Percentiles rank a stretch among this genome's conserved stretches.
These are phyloP conservation scores for Drosophila borborema DNA, from an alignment of 2,888 invertebrate species.

Conservation along the genomic window DNA sequence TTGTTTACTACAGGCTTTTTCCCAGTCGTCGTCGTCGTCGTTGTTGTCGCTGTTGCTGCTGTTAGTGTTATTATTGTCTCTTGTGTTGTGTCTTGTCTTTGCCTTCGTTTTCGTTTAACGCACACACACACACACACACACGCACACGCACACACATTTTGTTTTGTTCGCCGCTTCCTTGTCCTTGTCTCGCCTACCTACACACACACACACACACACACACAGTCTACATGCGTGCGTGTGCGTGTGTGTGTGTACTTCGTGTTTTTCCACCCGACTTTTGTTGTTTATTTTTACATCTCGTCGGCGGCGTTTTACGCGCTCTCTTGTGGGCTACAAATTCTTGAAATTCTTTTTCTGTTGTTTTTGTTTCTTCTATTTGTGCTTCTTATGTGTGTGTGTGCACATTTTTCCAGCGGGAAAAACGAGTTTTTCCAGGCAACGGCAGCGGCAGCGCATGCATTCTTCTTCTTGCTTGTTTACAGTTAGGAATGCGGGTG, in stretches of 20 bases:
- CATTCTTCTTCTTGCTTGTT: conserved; percentile 73
- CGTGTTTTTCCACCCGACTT: conserved; percentile 58
- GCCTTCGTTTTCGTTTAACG: conserved; percentile 55
- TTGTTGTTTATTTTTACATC: conserved; percentile 60
- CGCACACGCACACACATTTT: conserved; percentile 37
- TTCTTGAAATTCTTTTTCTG: conserved; percentile 75
- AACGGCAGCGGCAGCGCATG: conserved; percentile 42
- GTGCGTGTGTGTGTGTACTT: conserved; percentile 30
- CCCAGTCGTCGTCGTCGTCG: conserved; percentile 5
- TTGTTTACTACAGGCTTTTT: conserved; percentile 59
- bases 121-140: too few species aligned
- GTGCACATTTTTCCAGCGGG: conserved; percentile 75
- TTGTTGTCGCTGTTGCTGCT: conserved; percentile 23
- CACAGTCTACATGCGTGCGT: conserved; percentile 12
- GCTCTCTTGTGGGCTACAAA: conserved; percentile 65
- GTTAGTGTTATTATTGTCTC: conserved; percentile 53
- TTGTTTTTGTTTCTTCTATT: conserved; percentile 14
- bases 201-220: neutral
- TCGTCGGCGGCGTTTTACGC: conserved; percentile 35
- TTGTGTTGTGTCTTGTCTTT: conserved; percentile 60
- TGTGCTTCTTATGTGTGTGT: conserved; percentile 9
- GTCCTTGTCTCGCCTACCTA: conserved; percentile 49
- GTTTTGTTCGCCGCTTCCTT: conserved; percentile 67
- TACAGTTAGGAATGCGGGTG: conserved; percentile 77
- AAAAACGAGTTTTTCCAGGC: conserved; percentile 78